Evolutionary conservation across 2,113 vertebrate species (phyloP).

Genomic region (Poicephalus meyeri): DNA sequence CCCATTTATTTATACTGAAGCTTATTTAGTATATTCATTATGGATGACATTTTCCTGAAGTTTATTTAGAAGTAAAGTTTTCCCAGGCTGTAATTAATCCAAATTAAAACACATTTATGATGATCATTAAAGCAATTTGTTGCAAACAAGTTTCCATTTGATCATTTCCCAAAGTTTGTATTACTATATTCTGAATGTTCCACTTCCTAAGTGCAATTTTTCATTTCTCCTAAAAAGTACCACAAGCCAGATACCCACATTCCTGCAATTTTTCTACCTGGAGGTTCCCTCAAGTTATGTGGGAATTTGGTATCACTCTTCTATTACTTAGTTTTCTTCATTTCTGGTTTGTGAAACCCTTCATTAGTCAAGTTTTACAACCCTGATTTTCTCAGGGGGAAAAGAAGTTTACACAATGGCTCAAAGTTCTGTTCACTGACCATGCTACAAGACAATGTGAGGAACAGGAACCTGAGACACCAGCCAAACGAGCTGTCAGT

Average conservation of each 20-base stretch:
- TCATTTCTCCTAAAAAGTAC: background rate
- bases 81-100: constrained; percentile 58
- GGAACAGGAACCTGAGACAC: background rate
- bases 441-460: background rate
- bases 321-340: background rate
- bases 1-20: constrained; percentile 37
- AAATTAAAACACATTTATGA: constrained; percentile 62
- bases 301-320: background rate
- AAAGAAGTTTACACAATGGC: background rate
- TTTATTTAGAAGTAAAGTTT: constrained; percentile 52
- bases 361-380: background rate
- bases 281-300: background rate
- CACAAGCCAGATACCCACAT: background rate
- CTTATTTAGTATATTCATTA: constrained; percentile 50
- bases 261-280: background rate
- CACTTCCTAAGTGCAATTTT: background rate
- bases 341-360: background rate
- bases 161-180: constrained; percentile 36
- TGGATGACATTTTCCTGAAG: constrained; percentile 48
- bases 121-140: constrained; percentile 53
- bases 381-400: background rate
- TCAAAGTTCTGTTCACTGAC: background rate
- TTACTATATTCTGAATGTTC: constrained; percentile 22
- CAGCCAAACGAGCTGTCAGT: background rate
- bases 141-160: constrained; percentile 53